Evolutionary conservation across 2,797 vertebrate species (phyloP).

Genomic region (Clarias pachynema): DNA sequence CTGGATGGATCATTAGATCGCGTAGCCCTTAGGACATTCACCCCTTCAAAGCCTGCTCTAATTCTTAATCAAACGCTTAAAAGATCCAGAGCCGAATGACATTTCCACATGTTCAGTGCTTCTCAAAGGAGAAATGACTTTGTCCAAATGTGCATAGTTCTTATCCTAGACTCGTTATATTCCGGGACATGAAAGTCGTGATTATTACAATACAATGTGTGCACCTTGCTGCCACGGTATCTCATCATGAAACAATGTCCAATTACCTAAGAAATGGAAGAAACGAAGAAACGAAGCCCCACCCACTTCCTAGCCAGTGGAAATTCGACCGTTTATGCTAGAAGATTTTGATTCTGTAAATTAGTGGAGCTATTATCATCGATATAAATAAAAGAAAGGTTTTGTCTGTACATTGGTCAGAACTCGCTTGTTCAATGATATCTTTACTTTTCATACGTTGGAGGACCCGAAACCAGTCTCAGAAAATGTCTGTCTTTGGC

Average conservation of each 20-base stretch:
- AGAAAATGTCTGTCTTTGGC: too few species aligned
- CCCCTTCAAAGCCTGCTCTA: slow-evolving; percentile 14
- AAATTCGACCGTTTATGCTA: background rate
- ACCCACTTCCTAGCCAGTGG: background rate
- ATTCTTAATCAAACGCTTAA: slow-evolving; percentile 16
- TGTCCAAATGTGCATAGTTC: background rate
- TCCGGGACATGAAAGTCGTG: background rate
- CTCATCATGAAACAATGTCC: background rate
- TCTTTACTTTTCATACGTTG: too few species aligned
- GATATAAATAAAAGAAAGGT: too few species aligned
- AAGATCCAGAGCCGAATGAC: slow-evolving; percentile 3
- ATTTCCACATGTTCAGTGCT: slow-evolving; percentile 1
- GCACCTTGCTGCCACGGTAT: background rate
- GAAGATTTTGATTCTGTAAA: background rate
- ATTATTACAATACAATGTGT: background rate
- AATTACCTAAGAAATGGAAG: background rate
- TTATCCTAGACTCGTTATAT: background rate
- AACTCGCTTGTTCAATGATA: too few species aligned
- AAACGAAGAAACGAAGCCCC: background rate
- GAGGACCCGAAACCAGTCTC: too few species aligned
- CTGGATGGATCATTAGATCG: slow-evolving; percentile 6
- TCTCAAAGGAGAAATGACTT: background rate
- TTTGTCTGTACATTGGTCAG: too few species aligned
- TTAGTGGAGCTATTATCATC: background rate
- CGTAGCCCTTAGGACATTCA: slow-evolving; percentile 3